A percentile compares a stretch with the other conserved stretches of the same genome.
These are phyloP conservation scores for Ommatoiulus sabulosus DNA, from an alignment of 2,888 invertebrate genomes.

Conservation along the genomic window DNA sequence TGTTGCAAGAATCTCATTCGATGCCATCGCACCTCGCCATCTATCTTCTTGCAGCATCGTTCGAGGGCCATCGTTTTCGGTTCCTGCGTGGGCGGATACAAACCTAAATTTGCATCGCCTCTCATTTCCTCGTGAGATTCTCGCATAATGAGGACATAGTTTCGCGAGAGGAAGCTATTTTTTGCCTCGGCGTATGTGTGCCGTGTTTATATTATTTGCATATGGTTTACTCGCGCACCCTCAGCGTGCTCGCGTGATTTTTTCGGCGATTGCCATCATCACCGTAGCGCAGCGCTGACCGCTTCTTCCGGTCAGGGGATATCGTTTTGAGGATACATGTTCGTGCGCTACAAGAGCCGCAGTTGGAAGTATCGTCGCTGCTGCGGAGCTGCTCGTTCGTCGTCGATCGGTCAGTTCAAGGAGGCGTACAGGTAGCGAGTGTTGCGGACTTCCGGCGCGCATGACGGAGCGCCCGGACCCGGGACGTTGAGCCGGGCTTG, in stretches of 20 bases:
- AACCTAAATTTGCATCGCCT: neutral
- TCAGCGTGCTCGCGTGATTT: neutral
- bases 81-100: neutral
- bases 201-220: neutral
- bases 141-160: slow-evolving; percentile 35
- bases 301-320: neutral
- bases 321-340: neutral
- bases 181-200: neutral
- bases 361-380: slow-evolving; percentile 1
- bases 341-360: neutral
- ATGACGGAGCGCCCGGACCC: slow-evolving; percentile 32
- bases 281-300: neutral
- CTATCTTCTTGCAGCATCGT: neutral
- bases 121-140: slow-evolving; percentile 5
- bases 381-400: neutral
- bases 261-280: neutral
- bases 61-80: neutral
- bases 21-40: too few relatives aligned
- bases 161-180: slow-evolving; percentile 10
- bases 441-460: slow-evolving; percentile 50
- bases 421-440: slow-evolving; percentile 52
- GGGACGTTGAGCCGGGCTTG: slow-evolving; percentile 56
- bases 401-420: neutral
- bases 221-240: neutral
- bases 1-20: too few relatives aligned